Evolutionary conservation across 2,113 vertebrate genomes (phyloP).

Genomic region (Calypte anna): DNA sequence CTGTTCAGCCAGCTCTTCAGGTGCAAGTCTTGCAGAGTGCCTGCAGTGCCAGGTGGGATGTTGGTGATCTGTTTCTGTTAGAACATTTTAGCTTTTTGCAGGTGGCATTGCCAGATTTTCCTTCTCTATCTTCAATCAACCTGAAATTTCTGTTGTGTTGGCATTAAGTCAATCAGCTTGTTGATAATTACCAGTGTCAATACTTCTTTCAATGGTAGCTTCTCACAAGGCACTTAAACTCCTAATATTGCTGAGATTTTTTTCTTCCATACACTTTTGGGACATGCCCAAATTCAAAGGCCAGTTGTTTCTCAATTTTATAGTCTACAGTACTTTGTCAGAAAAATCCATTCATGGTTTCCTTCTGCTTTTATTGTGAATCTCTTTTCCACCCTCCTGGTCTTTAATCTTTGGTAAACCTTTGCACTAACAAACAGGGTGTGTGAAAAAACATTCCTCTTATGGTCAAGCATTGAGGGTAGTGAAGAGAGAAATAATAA

Average conservation of each 20-base stretch:
- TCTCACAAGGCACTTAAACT: not conserved
- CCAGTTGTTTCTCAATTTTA: not conserved
- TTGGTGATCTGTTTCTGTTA: rapidly evolving
- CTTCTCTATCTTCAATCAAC: not conserved
- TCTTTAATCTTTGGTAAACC: not conserved
- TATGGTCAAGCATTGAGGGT: rapidly evolving
- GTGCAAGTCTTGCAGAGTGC: no score
- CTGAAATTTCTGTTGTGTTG: not conserved
- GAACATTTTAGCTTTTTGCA: not conserved
- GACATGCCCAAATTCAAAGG: not conserved
- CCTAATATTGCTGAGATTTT: not conserved
- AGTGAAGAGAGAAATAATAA: not conserved
- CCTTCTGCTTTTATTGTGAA: not conserved
- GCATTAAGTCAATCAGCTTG: not conserved
- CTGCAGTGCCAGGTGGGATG: not conserved
- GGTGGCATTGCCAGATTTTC: not conserved
- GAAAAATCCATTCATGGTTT: not conserved
- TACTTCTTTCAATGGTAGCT: not conserved
- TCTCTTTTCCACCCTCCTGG: not conserved
- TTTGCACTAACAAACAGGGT: rapidly evolving
- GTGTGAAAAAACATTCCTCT: not conserved
- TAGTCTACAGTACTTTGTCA: not conserved
- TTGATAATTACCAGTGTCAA: not conserved
- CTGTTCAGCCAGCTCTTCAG: not conserved
- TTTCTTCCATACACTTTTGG: not conserved